These are phyloP conservation scores for Lamproptera curius DNA, from an alignment of 2,888 invertebrate species.

Conservation along the genomic window DNA sequence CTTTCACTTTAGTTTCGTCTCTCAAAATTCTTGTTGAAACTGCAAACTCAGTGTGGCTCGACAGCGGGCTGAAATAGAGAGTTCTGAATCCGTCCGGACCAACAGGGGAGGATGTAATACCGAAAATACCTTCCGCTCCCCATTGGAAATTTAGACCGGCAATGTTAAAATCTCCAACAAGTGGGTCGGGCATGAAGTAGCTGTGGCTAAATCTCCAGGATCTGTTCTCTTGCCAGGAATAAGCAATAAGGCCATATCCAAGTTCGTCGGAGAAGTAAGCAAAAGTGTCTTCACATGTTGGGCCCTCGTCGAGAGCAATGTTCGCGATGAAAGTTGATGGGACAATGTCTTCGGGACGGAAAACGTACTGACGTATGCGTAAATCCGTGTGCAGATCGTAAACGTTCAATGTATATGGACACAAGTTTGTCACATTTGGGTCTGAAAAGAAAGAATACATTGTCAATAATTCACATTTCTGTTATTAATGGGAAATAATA, in stretches of 20 bases:
- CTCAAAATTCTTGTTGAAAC: constrained; percentile 86
- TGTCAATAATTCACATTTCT: too few relatives aligned
- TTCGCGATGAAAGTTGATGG: constrained; percentile 91
- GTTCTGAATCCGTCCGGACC: constrained; percentile 83
- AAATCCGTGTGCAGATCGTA: constrained; percentile 86
- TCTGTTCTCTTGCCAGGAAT: constrained; percentile 85
- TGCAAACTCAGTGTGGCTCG: constrained; percentile 87
- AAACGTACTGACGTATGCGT: constrained; percentile 82
- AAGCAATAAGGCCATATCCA: constrained; percentile 88
- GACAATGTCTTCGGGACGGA: constrained; percentile 85
- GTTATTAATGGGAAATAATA: too few relatives aligned
- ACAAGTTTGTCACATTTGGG: constrained; percentile 81
- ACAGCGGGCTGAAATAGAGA: constrained; percentile 87
- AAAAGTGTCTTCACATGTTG: constrained; percentile 85
- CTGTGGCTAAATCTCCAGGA: constrained; percentile 90
- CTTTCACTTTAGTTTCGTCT: constrained; percentile 81
- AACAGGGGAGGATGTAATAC: constrained; percentile 84
- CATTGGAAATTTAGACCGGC: constrained; percentile 91
- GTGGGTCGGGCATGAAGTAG: constrained; percentile 89
- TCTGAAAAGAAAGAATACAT: constrained; percentile 42
- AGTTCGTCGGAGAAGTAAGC: constrained; percentile 91
- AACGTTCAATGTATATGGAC: constrained; percentile 88
- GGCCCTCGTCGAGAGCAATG: constrained; percentile 88
- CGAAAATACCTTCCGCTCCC: constrained; percentile 90
- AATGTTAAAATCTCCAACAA: constrained; percentile 87